These are phyloP conservation scores for Poeciliopsis infans DNA, from an alignment of 2,797 vertebrate species.

Conservation along the genomic window DNA sequence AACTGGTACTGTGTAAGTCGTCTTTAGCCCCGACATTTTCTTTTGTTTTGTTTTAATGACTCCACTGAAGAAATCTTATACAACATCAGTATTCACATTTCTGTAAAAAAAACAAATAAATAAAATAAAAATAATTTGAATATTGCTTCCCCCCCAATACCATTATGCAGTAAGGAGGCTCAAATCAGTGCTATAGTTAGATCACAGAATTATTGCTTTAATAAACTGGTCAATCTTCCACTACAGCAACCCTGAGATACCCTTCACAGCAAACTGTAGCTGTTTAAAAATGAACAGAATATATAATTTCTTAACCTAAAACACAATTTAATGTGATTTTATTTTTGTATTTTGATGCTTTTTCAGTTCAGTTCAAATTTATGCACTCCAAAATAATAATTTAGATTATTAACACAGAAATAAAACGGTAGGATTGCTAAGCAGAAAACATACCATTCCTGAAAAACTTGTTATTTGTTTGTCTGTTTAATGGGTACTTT, in stretches of 20 bases:
- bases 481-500: constrained; percentile 24
- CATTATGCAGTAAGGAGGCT: not conserved
- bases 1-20: not conserved
- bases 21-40: not conserved
- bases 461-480: constrained; percentile 2
- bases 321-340: not conserved
- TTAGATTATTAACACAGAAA: not conserved
- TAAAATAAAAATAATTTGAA: too few species aligned
- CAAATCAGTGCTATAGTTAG: not conserved
- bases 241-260: not conserved
- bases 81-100: constrained; percentile 11
- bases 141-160: not conserved
- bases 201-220: constrained; percentile 1
- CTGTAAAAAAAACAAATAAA: not conserved
- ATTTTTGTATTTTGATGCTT: not conserved
- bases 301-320: not conserved
- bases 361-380: constrained; percentile 1
- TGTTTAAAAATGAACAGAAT: not conserved
- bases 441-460: not conserved
- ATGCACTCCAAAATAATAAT: not conserved
- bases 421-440: constrained; percentile 9
- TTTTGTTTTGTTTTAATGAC: not conserved
- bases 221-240: not conserved
- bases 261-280: constrained; percentile 4
- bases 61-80: not conserved